Base-by-base conservation (phyloP, 2,888 invertebrate species). In the Trissolcus japonicus region DNA sequence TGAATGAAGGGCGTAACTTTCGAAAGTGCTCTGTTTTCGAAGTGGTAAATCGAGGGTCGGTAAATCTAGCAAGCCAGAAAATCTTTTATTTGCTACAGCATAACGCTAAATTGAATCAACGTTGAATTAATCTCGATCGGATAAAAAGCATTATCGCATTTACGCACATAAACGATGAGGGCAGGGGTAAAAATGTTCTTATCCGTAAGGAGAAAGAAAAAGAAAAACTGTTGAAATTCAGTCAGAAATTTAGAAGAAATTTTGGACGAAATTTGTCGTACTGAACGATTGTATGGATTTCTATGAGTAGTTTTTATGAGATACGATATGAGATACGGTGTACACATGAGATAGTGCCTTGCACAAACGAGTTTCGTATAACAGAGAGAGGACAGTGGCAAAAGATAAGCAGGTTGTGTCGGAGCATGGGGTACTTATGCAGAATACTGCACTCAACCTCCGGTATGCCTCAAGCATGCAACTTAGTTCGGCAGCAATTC, bases 401-500 rank as follows among this genome's bases (percentile, higher is more conserved):
- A 68, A 71, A 78, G 78, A 78, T 78, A 74, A 74, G 74, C 78
- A 21, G 69, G 59, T 55, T 61, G 54, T 69, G 73, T 61, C 51
- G 61, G 53, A 48, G 61, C 21, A 65, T 35, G 55, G 68, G 40
- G 56, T 66, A 71, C 76, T 76, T 53, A 73, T 14, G 25, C 59
- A 48, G 73, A 78, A 78, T 78, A 69, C 55, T 50, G 73, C 56
- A 61, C 68, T 72, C 56, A 77, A 78, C 69, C 74, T 74, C 69
- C 69, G 74, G 69, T 69, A 56, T 60, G 78, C 67, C 62, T 63
- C 69, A 51, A 66, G 78, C 78, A 67, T 50, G 78, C 60, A 78
- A 75, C 75, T 78, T 63, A 75, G 67, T 78, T 75, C 67, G 75
- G 55, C 62, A 63, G 63, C 71, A 61, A 78, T 67, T 78, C 69